These are phyloP conservation scores for Tenthredo mesomela DNA, from an alignment of 2,888 invertebrate species.

Conservation along the genomic window DNA sequence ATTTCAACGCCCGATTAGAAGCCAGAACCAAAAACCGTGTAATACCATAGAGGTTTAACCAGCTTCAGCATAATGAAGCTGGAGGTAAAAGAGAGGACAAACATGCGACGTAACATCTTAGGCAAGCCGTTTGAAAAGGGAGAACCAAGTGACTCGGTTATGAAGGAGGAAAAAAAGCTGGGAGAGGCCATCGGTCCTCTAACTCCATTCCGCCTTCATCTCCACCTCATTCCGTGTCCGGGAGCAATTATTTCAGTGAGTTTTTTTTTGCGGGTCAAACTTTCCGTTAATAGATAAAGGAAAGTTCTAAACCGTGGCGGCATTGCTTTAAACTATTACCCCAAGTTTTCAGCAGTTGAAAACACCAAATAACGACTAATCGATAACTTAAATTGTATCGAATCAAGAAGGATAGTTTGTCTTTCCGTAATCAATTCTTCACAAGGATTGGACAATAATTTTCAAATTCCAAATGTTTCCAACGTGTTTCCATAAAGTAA, in stretches of 20 bases:
- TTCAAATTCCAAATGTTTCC: background rate
- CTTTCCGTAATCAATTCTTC: background rate
- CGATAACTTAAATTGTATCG: background rate
- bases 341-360: background rate
- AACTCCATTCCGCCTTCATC: background rate
- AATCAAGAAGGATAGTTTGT: background rate
- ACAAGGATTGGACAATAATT: background rate
- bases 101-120: constrained; percentile 4
- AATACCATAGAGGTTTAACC: background rate
- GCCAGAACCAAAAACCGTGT: background rate
- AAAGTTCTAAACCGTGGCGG: background rate
- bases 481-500: background rate
- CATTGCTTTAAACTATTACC: background rate
- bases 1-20: background rate
- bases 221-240: constrained; percentile 15
- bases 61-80: background rate
- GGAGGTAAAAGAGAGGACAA: background rate
- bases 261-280: constrained; percentile 21
- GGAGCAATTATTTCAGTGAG: background rate
- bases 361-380: constrained; percentile 8
- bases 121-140: constrained; percentile 6
- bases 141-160: constrained; percentile 17
- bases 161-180: background rate
- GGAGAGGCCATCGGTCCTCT: background rate
- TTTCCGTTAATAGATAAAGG: constrained; percentile 17